Evolutionary conservation across 35 echinoderm and acorn worm species (phyloP).

Genomic region (Apostichopus parvimensis): DNA sequence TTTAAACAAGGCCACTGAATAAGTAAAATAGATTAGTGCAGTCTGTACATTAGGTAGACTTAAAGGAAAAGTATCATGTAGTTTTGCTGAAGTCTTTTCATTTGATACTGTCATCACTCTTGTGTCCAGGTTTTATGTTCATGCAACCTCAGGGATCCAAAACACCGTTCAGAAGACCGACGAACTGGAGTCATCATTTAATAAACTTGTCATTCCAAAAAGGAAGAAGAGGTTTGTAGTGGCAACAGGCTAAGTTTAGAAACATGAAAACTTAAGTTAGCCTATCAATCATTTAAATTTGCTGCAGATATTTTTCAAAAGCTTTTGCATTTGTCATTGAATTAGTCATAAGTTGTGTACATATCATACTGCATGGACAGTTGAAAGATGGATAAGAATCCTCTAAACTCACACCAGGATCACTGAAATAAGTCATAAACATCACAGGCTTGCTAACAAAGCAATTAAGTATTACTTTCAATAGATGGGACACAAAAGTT

Average conservation of each 20-base stretch:
- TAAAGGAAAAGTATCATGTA: neutral
- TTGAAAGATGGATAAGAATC: too few relatives aligned
- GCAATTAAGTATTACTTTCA: too few relatives aligned
- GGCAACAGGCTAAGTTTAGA: neutral
- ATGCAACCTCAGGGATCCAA: neutral
- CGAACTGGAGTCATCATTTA: neutral
- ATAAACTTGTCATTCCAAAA: slow-evolving; percentile 22
- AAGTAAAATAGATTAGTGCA: neutral
- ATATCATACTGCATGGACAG: too few relatives aligned
- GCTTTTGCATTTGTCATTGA: too few relatives aligned
- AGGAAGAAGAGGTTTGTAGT: slow-evolving; percentile 9
- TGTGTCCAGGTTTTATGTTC: neutral
- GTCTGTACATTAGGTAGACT: neutral
- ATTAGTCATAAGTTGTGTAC: too few relatives aligned
- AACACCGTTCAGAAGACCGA: neutral
- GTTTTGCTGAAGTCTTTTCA: neutral
- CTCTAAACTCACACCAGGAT: too few relatives aligned
- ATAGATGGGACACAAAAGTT: too few relatives aligned
- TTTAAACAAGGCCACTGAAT: neutral
- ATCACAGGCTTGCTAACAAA: too few relatives aligned
- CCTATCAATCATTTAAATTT: too few relatives aligned
- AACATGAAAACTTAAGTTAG: too few relatives aligned
- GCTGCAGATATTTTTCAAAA: too few relatives aligned
- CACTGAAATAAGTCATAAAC: too few relatives aligned
- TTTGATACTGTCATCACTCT: neutral